These are phyloP conservation scores for Penelope pileata DNA, from an alignment of 2,113 vertebrate species.

Conservation along the genomic window DNA sequence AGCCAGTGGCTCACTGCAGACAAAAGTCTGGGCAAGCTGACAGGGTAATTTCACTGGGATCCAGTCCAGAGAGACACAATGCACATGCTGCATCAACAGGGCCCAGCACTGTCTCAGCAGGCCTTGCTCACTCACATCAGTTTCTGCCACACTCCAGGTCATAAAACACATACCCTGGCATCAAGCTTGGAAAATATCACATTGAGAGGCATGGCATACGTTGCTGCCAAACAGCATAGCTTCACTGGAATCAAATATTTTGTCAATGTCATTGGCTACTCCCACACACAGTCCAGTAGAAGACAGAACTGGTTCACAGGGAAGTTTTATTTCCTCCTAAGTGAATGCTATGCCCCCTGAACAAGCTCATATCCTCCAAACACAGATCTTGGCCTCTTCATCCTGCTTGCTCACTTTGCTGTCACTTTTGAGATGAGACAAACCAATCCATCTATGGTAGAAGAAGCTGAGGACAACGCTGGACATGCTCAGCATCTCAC, in stretches of 20 bases:
- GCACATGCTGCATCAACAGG: background rate
- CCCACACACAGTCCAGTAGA: background rate
- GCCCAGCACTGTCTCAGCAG: background rate
- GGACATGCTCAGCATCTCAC: background rate
- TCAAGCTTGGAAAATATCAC: background rate
- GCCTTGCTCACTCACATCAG: background rate
- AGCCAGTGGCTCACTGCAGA: background rate
- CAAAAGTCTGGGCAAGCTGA: background rate
- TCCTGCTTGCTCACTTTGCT: background rate
- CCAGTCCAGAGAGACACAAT: background rate
- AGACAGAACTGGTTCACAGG: background rate
- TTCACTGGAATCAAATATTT: background rate
- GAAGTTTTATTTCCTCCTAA: background rate
- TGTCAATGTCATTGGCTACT: background rate
- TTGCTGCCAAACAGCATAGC: background rate
- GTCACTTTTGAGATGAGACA: background rate
- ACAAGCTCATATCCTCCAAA: background rate
- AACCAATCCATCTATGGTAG: background rate
- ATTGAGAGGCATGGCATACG: background rate
- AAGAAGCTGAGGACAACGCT: background rate
- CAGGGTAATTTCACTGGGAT: background rate
- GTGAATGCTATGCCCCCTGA: background rate
- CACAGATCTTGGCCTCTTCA: background rate
- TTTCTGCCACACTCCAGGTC: background rate
- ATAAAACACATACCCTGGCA: background rate